Evolutionary conservation across 2,888 invertebrate genomes (phyloP), one percentile per base, ranked within the genome.

Genomic region (Drosophila ustulata): DNA sequence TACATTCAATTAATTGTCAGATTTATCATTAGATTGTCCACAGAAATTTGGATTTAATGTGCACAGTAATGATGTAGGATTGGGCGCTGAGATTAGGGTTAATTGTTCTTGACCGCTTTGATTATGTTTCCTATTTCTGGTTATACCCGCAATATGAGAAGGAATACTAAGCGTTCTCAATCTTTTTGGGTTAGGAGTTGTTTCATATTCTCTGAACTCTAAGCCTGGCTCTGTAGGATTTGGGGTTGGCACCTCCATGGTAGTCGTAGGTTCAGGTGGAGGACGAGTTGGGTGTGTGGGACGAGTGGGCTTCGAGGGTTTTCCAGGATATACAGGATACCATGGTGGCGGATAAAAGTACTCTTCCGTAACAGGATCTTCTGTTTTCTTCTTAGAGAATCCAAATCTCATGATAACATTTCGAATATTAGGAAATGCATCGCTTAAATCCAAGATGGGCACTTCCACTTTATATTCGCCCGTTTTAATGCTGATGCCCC

Each of bases 51-150:
- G 41, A 18, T 18, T 41, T 3, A 43, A 32, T 13, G 37, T 8
- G 55, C 55, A 55, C 3, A 55, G 6, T 13, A 55, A 45, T 7
- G 45, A 32, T 23, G 5, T 4, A 25, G 55, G 45, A 45, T 32
- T 18, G 1, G 34, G 3, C 0, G 55, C 52, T 30, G 43, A 8
- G 0, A 52, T 26, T n/a, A 39, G 2, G 13, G 13, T 26, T 1
- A 39, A 39, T 2, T 55, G 23, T n/a, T 28, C 30, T 18, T 32
- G 23, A 8, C n/a, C 39, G 3, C 41, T 53, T 9, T 11, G n/a
- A 39, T 18, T 7, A 47, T 4, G 18, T 18, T 7, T 37, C 3
- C 11, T 34, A 2, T 18, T 45, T 23, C 18, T 9, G 6, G 13
- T 7, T 5, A 5, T 1, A 13, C 13, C 13, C 18, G 2, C 3